These are phyloP conservation scores for Chionoecetes opilio DNA, from an alignment of 1,140 invertebrate genomes.

Conservation along the genomic window DNA sequence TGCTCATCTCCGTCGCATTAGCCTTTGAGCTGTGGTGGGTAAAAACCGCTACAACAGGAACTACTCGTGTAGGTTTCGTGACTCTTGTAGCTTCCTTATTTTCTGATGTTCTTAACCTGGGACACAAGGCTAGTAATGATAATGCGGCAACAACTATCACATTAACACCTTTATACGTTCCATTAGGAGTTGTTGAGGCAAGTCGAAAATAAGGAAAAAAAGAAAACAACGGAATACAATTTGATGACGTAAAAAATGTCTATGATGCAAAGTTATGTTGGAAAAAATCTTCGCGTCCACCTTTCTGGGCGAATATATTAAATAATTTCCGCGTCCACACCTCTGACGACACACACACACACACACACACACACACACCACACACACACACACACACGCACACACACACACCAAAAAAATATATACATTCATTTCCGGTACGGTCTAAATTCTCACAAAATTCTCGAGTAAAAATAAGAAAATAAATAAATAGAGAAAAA, in stretches of 20 bases:
- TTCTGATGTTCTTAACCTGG: too few relatives aligned
- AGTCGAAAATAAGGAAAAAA: not conserved
- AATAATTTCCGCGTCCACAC: not conserved
- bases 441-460: not conserved
- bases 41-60: too few relatives aligned
- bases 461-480: not conserved
- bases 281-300: not conserved
- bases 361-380: constrained; percentile 27
- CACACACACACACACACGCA: constrained; percentile 25
- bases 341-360: not conserved
- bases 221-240: not conserved
- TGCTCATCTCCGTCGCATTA: too few relatives aligned
- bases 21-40: too few relatives aligned
- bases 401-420: not conserved
- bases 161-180: not conserved
- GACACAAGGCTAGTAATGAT: too few relatives aligned
- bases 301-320: constrained; percentile 20
- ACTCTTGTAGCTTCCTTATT: too few relatives aligned
- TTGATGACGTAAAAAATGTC: not conserved
- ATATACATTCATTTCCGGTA: not conserved
- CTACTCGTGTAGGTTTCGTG: too few relatives aligned
- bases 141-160: constrained; percentile 5
- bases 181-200: not conserved
- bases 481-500: not conserved
- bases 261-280: constrained; percentile 20